Evolutionary conservation across 2,888 invertebrate genomes (phyloP), one percentile per base, ranked within the genome.

Genomic region (Mesoligia furuncula): DNA sequence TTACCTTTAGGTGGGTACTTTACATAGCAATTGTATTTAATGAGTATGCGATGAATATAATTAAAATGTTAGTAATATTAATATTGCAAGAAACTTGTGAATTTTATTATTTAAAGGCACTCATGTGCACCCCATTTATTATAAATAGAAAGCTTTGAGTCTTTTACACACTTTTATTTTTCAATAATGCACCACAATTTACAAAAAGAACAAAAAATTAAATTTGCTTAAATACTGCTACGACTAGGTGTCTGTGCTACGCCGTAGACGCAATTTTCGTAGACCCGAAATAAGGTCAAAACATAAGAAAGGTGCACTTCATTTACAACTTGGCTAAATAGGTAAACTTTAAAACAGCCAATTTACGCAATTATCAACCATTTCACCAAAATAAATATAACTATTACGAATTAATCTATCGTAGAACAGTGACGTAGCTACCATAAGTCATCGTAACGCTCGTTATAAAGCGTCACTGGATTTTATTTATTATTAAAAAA

Each of bases 401-500:
- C 24, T 64, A 68, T 48, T 57, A 79, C 64, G 77, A 73, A 70
- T 79, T 80, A 76, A 80, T 84, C 51, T 77, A 75, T 69, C 54
- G n/a, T 57, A 78, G 69, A 70, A 31, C 31, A 17, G 39, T 65
- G 71, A 83, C 70, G 72, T 27, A 83, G 81, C 89, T 86, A 82
- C 86, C 84, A 91, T 93, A 90, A 91, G 87, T 92, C 86, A 87
- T 91, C 87, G 85, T 87, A 89, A 88, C 88, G 89, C 89, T 90
- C 85, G 89, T 89, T 88, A 90, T 86, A 89, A 90, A 90, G 90
- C 90, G 91, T 90, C 89, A 83, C 84, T 86, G 75, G 79, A 89
- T 88, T 93, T 93, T 93, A 94, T 94, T 95, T 95, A 94, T 94
- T 91, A 89, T 87, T 85, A 87, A 84, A 80, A 85, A 93, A 93